Conservation (phyloP, 2,113 vertebrate genomes). For the Benitochromis conjunctus region DNA sequence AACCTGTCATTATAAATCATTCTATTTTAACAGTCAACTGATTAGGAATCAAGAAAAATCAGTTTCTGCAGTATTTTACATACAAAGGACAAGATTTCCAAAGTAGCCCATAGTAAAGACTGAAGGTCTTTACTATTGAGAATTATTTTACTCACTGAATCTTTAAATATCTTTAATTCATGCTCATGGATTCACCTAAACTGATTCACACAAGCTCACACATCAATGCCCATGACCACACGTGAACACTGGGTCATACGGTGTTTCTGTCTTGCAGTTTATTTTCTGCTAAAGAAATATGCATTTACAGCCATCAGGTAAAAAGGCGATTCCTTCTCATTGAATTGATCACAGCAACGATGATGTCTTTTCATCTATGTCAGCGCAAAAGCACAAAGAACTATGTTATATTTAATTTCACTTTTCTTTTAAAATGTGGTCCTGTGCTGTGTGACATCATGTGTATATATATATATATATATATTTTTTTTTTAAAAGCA, state of each 20-base stretch:
- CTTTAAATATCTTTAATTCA: background rate
- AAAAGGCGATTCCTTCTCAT: background rate
- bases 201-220: background rate
- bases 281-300: background rate
- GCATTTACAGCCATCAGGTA: background rate
- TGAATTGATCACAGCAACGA: background rate
- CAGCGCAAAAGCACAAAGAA: background rate
- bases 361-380: background rate
- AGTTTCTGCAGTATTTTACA: background rate
- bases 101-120: background rate
- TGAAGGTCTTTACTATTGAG: background rate
- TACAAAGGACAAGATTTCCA: background rate
- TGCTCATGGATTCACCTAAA: background rate
- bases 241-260: background rate
- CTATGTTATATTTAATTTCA: background rate
- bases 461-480: background rate
- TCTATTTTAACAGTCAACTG: background rate
- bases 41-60: background rate
- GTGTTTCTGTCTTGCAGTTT: background rate
- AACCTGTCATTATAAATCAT: background rate
- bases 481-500: background rate
- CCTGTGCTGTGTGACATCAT: background rate
- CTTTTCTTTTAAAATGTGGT: background rate
- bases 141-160: background rate
- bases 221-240: background rate